Percentiles rank a stretch among this genome's conserved stretches.
These are phyloP conservation scores for Xylota sylvarum DNA, from an alignment of 2,888 invertebrate genomes.

Conservation along the genomic window DNA sequence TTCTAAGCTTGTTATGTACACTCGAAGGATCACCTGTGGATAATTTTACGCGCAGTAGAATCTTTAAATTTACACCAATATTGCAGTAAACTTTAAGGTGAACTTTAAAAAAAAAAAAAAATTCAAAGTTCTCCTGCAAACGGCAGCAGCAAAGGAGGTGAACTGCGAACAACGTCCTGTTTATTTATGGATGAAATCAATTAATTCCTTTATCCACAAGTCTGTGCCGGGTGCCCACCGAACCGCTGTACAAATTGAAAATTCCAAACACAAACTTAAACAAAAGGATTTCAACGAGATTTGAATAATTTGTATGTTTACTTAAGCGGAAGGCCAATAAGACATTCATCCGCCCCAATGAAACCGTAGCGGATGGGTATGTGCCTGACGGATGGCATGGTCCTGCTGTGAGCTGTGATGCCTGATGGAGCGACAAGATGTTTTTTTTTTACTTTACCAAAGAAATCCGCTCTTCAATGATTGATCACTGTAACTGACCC, in stretches of 20 bases:
- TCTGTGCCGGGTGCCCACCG: not conserved
- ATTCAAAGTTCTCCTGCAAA: not conserved
- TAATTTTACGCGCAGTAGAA: conserved; percentile 22
- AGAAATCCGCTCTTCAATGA: conserved; percentile 44
- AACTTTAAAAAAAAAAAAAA: conserved; percentile 11
- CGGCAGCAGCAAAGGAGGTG: too few relatives aligned
- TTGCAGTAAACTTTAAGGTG: not conserved
- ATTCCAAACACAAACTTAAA: conserved; percentile 64
- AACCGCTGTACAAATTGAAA: conserved; percentile 47
- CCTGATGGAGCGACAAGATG: conserved; percentile 52
- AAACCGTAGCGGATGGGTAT: conserved; percentile 5
- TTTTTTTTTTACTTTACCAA: conserved; percentile 9
- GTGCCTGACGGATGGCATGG: conserved; percentile 15
- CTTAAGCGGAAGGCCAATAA: conserved; percentile 68
- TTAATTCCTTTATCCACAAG: conserved; percentile 47
- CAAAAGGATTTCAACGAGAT: conserved; percentile 61
- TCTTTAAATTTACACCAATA: conserved; percentile 2
- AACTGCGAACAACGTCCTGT: conserved; percentile 6
- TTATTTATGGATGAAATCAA: conserved; percentile 56
- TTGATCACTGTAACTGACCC: conserved; percentile 68
- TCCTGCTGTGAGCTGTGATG: conserved; percentile 11
- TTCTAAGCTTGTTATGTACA: conserved; percentile 28
- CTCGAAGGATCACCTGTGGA: conserved; percentile 47
- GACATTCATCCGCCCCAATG: conserved; percentile 56
- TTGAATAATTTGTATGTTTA: conserved; percentile 70